Conservation (phyloP, 2,113 vertebrate species). For the Megaceryle maxima region DNA sequence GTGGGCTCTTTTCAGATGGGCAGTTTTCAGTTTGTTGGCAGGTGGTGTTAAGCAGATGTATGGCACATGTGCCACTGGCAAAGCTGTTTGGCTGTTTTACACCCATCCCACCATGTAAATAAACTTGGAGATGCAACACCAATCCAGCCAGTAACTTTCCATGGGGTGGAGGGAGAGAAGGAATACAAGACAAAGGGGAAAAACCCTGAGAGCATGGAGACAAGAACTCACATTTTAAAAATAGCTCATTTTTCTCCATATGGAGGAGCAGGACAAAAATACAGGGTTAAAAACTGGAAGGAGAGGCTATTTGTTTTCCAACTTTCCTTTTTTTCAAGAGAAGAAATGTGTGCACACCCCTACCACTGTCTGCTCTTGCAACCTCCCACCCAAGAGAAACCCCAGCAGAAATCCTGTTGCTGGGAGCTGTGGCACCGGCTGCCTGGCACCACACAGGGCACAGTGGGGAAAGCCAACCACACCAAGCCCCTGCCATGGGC, state of each 20-base stretch:
- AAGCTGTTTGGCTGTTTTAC: background rate
- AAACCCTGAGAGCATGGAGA: background rate
- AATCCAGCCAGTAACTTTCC: background rate
- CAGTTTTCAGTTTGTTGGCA: background rate
- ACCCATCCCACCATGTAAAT: background rate
- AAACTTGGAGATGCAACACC: background rate
- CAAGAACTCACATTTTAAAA: background rate
- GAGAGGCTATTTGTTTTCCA: background rate
- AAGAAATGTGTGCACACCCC: background rate
- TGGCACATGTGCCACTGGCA: background rate
- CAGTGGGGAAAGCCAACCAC: background rate
- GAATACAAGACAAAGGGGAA: background rate
- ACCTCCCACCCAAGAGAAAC: background rate
- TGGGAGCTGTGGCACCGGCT: accelerated
- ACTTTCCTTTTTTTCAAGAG: background rate
- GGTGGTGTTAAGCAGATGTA: background rate
- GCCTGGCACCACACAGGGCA: background rate
- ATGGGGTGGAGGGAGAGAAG: background rate
- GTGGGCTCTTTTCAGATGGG: background rate
- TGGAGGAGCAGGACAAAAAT: background rate
- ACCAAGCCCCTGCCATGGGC: accelerated
- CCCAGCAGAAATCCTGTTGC: background rate
- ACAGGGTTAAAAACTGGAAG: background rate
- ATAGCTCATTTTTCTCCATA: background rate
- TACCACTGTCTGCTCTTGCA: background rate